Evolutionary conservation across 2,888 invertebrate genomes (phyloP), one percentile per base, ranked within the genome.

Genomic region (Athalia cordata): DNA sequence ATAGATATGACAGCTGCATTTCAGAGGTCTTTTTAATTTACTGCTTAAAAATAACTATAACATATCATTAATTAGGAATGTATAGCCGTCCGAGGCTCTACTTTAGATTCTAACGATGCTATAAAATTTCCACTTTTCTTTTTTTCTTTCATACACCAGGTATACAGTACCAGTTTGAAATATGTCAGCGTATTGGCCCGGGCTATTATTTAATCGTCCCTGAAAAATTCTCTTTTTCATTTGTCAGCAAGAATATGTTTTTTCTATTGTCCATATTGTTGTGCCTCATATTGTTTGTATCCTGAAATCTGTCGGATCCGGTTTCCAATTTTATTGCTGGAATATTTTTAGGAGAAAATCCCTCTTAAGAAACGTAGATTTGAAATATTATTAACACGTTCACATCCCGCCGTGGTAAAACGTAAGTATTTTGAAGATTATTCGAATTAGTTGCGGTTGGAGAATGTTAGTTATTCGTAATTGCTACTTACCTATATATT

Each of bases 1-100:
- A 87, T 65, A 64, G 52, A 45, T n/a, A 45, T 1, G 52, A 72
- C 72, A 72, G 72, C 72, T 67, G 67, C 50, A 50, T 67, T 67
- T 50, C 15, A 15, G 50, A 49, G 13, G 55, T 45, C 52, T 52
- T 43, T 5, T 11, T 55, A 55, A 70, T 70, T 57, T 70, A 13
- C 4, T 70, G 5, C 6, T 57, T 70, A 13, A 70, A 55, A n/a
- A 70, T 67, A 67, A 67, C 9, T 49, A 29, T 29, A 29, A 29
- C 29, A 29, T 29, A 29, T 29, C 29, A 29, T 29, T 29, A 29
- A 29, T 29, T 29, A 29, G 29, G 29, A 2, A 29, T 29, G 29
- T 29, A 29, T 29, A 29, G 29, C 29, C 29, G 29, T 29, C 29
- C 29, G 29, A 29, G 29, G 29, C 29, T 29, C 29, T 29, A 29